Evolutionary conservation across 2,888 invertebrate genomes (phyloP), one percentile per base, ranked within the genome.

Genomic region (Zele albiditarsus): DNA sequence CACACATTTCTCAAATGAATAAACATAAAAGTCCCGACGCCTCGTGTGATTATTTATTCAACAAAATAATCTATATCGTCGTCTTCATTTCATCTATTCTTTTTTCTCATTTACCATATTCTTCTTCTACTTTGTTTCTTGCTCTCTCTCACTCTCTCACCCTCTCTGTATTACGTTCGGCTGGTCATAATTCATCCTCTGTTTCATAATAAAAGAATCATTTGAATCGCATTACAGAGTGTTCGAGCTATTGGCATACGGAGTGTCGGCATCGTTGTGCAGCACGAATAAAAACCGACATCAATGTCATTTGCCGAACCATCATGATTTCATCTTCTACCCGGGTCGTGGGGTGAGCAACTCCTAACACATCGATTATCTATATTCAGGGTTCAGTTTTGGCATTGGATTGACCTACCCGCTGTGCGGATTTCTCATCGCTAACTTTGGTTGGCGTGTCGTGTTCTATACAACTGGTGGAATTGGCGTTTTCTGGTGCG

Each of bases 391-490:
- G 84, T 94, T 94, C 90, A 94, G 94, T 85, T 93, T 94, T 83
- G 94, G 94, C 28, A 94, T 94, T 80, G 94, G 94, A 10, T 87
- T 94, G 81, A 94, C 94, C 42, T 94, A 94, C 87, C 93, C 93
- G 16, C 88, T 94, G 57, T 93, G 93, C 84, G 94, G 94, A 49
- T 93, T 93, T 85, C 90, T 94, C 80, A 94, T 94, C 80, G 92
- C 92, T 46, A 91, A 92, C 78, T 92, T 92, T 74, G 94, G 94
- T 70, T 94, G 94, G 94, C 90, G 92, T 14, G 90, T 91, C 27
- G 93, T 94, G 12, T 94, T 94, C 88, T 94, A 94, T 86, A 93
- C 93, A 14, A 94, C 94, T 6, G 94, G 94, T 4, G 91, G 91
- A 31, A 91, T 93, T 74, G 93, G 93, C 3, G 88, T 92, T 71